A percentile compares a stretch with the other conserved stretches of the same genome.
phyloP scores from a whole-genome alignment of 2,888 invertebrate species.

The Zeuzera pyrina region DNA sequence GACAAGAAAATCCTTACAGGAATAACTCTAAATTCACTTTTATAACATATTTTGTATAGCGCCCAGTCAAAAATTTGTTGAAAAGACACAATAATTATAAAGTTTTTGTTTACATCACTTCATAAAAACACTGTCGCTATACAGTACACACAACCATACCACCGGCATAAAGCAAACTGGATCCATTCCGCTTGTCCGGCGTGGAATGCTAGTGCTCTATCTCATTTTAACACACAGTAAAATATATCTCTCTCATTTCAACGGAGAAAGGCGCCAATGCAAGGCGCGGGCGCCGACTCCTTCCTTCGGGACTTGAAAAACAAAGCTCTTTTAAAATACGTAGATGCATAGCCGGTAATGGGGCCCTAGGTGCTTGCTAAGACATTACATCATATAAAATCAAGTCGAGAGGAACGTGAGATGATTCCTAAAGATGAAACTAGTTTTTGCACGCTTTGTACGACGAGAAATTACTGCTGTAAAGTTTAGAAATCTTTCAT shows the following conservation, averaged over 20 bases:
- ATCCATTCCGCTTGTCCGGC: constrained; percentile 51
- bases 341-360: constrained; percentile 35
- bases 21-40: constrained; percentile 12
- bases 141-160: constrained; percentile 40
- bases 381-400: constrained; percentile 52
- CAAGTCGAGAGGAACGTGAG: too few species aligned
- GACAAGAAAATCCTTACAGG: constrained; percentile 26
- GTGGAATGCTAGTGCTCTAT: constrained; percentile 55
- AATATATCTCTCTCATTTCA: constrained; percentile 31
- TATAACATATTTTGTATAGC: constrained; percentile 40
- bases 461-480: too few species aligned
- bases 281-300: constrained; percentile 61
- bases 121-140: constrained; percentile 26
- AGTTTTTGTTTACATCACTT: constrained; percentile 62
- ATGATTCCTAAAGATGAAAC: too few species aligned
- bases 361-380: constrained; percentile 53
- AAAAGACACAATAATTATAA: constrained; percentile 33
- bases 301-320: constrained; percentile 66
- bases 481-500: too few species aligned
- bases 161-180: constrained; percentile 61
- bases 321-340: constrained; percentile 64
- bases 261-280: constrained; percentile 66
- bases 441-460: too few species aligned
- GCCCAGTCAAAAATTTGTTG: constrained; percentile 34
- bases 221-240: constrained; percentile 31